Evolutionary conservation across 2,797 vertebrate species (phyloP).

Genomic region (Anguilla anguilla): DNA sequence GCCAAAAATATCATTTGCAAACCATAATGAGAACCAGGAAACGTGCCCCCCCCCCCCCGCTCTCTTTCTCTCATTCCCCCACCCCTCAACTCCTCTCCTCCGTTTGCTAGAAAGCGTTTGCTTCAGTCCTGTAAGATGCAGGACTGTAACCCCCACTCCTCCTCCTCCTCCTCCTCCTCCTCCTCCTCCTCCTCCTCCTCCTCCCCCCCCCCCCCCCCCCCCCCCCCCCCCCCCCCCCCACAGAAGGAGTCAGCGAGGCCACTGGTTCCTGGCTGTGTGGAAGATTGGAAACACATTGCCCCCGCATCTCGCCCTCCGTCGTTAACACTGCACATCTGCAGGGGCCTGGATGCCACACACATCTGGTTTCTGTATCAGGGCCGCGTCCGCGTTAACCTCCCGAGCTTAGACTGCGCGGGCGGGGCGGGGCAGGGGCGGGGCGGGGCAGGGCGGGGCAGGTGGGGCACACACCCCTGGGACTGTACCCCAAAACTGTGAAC

Average conservation of each 20-base stretch:
- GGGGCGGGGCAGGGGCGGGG: not conserved
- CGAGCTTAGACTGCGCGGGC: not conserved
- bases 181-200: too few relatives aligned
- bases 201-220: not conserved
- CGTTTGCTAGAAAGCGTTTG: slow-evolving; percentile 57
- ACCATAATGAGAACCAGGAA: slow-evolving; percentile 37
- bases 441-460: not conserved
- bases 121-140: slow-evolving; percentile 51
- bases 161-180: too few relatives aligned
- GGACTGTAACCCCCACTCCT: slow-evolving; percentile 24
- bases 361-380: slow-evolving; percentile 70
- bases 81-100: slow-evolving; percentile 42
- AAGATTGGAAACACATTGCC: slow-evolving; percentile 77
- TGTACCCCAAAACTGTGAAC: not conserved
- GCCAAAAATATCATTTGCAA: slow-evolving; percentile 57
- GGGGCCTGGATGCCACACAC: slow-evolving; percentile 50
- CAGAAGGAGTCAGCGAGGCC: not conserved
- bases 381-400: slow-evolving; percentile 30
- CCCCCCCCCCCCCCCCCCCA: not conserved
- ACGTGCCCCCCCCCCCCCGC: not conserved
- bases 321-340: slow-evolving; percentile 83
- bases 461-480: not conserved
- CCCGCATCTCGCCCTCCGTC: slow-evolving; percentile 78
- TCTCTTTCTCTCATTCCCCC: slow-evolving; percentile 6
- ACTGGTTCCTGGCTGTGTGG: slow-evolving; percentile 60